A percentile compares a stretch with the other conserved stretches of the same genome.
Conservation (phyloP, 2,113 vertebrate species). For the Riparia riparia region DNA sequence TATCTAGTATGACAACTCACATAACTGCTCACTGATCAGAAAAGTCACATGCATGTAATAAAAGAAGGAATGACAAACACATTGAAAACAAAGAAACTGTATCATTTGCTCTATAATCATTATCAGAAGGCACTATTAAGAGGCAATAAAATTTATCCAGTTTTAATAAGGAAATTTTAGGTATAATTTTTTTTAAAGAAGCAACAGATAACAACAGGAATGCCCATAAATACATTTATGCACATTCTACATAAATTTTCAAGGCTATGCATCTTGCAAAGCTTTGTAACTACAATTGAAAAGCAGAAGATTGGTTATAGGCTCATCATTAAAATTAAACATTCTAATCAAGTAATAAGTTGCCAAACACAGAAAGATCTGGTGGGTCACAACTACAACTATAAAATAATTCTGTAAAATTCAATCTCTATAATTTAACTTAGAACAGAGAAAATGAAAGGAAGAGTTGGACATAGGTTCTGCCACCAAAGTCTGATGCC, state of each 20-base stretch:
- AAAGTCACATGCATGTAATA: not conserved
- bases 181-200: not conserved
- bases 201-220: not conserved
- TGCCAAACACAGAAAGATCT: not conserved
- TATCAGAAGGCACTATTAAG: not conserved
- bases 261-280: not conserved
- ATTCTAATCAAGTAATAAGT: not conserved
- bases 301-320: not conserved
- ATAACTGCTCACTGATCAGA: not conserved
- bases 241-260: not conserved
- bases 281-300: not conserved
- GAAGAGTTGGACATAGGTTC: not conserved
- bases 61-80: not conserved
- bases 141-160: not conserved
- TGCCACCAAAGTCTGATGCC: rapidly evolving
- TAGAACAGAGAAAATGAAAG: not conserved
- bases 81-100: not conserved
- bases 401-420: not conserved
- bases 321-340: not conserved
- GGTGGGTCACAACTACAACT: not conserved
- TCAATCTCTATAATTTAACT: not conserved
- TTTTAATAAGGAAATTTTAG: not conserved
- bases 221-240: not conserved
- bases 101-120: not conserved
- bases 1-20: not conserved